Evolutionary conservation across 2,113 vertebrate species (phyloP), one percentile per base, ranked within the genome.

Genomic region (Pachyramphus minor): DNA sequence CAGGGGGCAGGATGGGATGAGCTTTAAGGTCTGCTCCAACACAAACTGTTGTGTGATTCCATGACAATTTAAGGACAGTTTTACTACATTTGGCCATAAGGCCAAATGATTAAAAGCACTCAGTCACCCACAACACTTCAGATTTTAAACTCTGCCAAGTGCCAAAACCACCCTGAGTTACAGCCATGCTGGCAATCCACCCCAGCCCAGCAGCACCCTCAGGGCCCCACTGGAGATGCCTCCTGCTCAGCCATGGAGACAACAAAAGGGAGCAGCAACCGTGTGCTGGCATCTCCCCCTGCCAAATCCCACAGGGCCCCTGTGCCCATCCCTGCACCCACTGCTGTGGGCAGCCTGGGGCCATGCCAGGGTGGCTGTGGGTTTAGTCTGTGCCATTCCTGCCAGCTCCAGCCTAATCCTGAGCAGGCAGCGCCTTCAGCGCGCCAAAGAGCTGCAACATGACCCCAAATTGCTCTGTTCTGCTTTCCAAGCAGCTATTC

Each of bases 351-450:
- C 69, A 53, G 19, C 35, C 66, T 69, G 78, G 11, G 52, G 41
- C 9, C 56, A 24, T 33, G 33, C 3, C 0, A 1, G 55, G 35
- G 18, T 0, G 9, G 45, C 33, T 10, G 5, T 2, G 9, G 62
- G 23, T 53, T 63, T 12, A 7, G 21, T 22, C 63, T 41, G 69
- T 6, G 37, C 62, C 80, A 20, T 0, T 10, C 0, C 50, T 14
- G 33, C 10, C 31, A 12, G 64, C 71, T 63, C 25, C 58, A 31
- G 41, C 83, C 18, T 1, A 12, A 44, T 5, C 71, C 81, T 8
- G 19, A 58, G 52, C 81, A 33, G 18, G 27, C 74, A 64, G 52
- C 74, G 45, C 77, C 52, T 42, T 6, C 87, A 21, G 49, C 64
- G 58, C 2, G 10, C 17, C 37, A 17, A 53, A 84, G 33, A 30